Base-by-base conservation (phyloP, 2,888 invertebrate genomes). In the Tetragonula carbonaria region DNA sequence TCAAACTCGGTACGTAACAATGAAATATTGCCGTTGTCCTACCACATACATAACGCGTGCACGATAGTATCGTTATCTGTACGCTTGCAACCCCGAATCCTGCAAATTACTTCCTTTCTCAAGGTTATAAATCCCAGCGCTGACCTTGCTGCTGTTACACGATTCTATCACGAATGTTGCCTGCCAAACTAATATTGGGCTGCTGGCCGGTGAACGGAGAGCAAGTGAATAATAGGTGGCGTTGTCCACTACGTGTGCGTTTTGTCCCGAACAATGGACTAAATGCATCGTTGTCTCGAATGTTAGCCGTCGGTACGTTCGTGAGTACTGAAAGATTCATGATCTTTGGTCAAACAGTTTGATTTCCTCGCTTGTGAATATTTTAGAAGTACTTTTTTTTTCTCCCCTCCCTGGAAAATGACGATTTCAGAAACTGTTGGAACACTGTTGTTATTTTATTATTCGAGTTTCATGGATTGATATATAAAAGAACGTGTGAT, bases 151-250 rank as follows among this genome's bases (percentile, higher is more conserved):
- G 33, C 2, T 21, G 38, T 5, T 66, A 38, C 38, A 66, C 65
- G 38, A n/a, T 66, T 66, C 21, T 66, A 66, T 66, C 65, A 33
- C 5, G 38, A 38, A n/a, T 38, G 65, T 66, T 66, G 21, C n/a
- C n/a, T 21, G 33, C n/a, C 18, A 38, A 38, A 66, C 33, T 38
- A 66, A 38, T 66, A 33, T 65, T 14, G 38, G 21, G 14, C 38
- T 38, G 33, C 65, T 38, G 21, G 65, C 38, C 38, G n/a, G n/a
- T 33, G 14, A 66, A 66, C 38, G 5, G 38, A n/a, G 65, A n/a
- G 38, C 21, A 66, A n/a, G 38, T 38, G 38, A 33, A 38, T 66
- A 21, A 38, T 66, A 21, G 28, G 3, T 23, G 13, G 23, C 23
- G 21, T 66, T n/a, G 33, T 65, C 11, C 11, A 21, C 2, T 18